Evolutionary conservation across 2,113 vertebrate genomes (phyloP).

Genomic region (Grus americana): DNA sequence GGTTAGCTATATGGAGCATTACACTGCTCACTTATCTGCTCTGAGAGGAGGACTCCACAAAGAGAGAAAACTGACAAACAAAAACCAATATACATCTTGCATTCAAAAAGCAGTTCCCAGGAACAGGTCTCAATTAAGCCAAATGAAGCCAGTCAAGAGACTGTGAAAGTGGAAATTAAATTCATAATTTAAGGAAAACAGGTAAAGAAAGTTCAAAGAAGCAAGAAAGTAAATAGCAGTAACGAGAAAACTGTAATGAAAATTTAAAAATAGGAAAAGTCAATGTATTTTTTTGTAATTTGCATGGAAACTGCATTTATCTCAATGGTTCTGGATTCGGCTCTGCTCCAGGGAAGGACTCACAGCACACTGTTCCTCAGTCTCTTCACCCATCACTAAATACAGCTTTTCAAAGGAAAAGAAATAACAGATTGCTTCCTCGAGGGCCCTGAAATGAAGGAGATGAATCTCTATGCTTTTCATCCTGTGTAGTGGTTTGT

Average conservation of each 20-base stretch:
- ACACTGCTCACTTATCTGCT: neutral
- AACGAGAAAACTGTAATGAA: neutral
- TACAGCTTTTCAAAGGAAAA: conserved; percentile 20
- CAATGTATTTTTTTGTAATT: neutral
- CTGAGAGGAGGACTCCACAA: neutral
- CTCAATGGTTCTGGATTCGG: neutral
- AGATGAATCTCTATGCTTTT: conserved; percentile 26
- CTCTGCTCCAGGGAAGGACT: neutral
- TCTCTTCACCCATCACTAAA: conserved; percentile 4
- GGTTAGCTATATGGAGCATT: neutral
- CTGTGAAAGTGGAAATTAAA: neutral
- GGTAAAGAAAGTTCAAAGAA: neutral
- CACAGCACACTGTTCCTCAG: neutral
- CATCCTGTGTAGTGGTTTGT: conserved; percentile 8
- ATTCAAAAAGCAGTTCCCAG: neutral
- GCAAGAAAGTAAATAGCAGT: neutral
- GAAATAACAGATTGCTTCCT: conserved; percentile 32
- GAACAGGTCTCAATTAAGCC: neutral
- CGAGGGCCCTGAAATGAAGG: conserved; percentile 19
- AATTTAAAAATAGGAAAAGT: neutral
- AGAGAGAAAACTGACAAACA: neutral
- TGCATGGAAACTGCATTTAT: conserved; percentile 27
- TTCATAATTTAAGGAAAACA: neutral
- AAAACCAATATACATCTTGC: accelerated
- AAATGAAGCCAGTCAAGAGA: neutral